Percentiles rank a stretch among this genome's conserved stretches.
phyloP scores from a whole-genome alignment of 2,888 invertebrate genomes.

The Pomacea canaliculata region DNA sequence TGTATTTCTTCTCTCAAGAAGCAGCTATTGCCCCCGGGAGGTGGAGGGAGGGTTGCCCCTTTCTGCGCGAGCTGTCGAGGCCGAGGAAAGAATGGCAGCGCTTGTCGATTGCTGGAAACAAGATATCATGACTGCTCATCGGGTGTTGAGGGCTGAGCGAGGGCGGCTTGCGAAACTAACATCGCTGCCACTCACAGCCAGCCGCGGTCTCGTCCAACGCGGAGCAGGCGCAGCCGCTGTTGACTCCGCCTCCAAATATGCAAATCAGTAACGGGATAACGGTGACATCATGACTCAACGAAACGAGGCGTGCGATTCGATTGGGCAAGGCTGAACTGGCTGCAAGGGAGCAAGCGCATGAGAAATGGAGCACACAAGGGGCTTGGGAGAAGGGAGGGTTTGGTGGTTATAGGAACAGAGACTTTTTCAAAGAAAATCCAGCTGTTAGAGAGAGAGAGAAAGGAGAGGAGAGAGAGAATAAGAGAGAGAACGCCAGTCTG shows the following conservation, averaged over 20 bases:
- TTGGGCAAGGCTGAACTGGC: slow-evolving; percentile 6
- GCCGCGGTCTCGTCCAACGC: neutral
- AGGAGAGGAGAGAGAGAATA: slow-evolving; percentile 13
- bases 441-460: slow-evolving; percentile 13
- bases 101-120: slow-evolving; percentile 16
- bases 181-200: slow-evolving; percentile 17
- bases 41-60: neutral
- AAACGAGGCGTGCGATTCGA: slow-evolving; percentile 23
- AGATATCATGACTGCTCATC: slow-evolving; percentile 16
- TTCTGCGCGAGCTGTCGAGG: slow-evolving; percentile 1
- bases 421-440: neutral
- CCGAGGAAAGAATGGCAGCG: slow-evolving; percentile 8
- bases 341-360: neutral
- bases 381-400: slow-evolving; percentile 5
- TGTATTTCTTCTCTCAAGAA: too few species aligned
- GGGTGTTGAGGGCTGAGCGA: neutral
- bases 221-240: neutral
- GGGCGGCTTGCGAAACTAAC: slow-evolving; percentile 2
- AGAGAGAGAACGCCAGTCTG: slow-evolving; percentile 19
- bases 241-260: slow-evolving; percentile 9
- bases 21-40: too few species aligned
- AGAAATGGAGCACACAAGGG: neutral
- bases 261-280: slow-evolving; percentile 4
- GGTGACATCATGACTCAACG: slow-evolving; percentile 19
- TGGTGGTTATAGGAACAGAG: neutral